phyloP scores from a whole-genome alignment of 2,888 invertebrate species.

The Andrena camellia region DNA sequence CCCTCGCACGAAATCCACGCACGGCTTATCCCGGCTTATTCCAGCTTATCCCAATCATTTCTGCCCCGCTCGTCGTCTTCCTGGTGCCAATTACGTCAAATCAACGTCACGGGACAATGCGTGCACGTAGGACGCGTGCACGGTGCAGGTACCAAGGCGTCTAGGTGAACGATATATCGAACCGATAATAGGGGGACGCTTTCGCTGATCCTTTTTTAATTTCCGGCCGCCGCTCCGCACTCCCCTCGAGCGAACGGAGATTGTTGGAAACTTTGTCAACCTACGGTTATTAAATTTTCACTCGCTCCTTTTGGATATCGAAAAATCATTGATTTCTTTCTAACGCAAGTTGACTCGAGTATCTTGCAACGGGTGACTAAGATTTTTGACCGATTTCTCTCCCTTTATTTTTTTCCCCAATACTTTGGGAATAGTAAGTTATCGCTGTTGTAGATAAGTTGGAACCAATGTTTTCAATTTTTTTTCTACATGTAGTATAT shows the following conservation, averaged over 20 bases:
- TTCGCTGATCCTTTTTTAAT: constrained; percentile 64
- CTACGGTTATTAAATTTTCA: not conserved
- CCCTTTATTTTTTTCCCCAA: no score
- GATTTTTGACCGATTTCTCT: no score
- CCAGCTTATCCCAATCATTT: constrained; percentile 85
- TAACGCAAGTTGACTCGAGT: no score
- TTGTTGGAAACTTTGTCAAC: not conserved
- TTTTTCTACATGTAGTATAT: no score
- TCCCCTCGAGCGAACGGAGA: not conserved
- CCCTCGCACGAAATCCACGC: constrained; percentile 73
- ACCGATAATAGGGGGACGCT: constrained; percentile 23
- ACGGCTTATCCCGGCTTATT: constrained; percentile 84
- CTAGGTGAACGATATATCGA: constrained; percentile 11
- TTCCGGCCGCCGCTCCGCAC: constrained; percentile 14
- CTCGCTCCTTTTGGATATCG: not conserved
- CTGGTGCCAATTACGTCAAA: constrained; percentile 85
- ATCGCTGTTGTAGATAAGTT: no score
- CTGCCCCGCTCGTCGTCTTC: constrained; percentile 80
- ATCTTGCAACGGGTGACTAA: no score
- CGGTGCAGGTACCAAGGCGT: constrained; percentile 59
- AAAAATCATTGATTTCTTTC: no score
- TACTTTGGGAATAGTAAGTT: no score
- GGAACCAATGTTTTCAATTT: no score
- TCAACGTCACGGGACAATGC: constrained; percentile 84
- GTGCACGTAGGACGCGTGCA: constrained; percentile 49